These are phyloP conservation scores for Stegodyphus mimosarum DNA, from an alignment of 1,140 invertebrate genomes.

Conservation along the genomic window DNA sequence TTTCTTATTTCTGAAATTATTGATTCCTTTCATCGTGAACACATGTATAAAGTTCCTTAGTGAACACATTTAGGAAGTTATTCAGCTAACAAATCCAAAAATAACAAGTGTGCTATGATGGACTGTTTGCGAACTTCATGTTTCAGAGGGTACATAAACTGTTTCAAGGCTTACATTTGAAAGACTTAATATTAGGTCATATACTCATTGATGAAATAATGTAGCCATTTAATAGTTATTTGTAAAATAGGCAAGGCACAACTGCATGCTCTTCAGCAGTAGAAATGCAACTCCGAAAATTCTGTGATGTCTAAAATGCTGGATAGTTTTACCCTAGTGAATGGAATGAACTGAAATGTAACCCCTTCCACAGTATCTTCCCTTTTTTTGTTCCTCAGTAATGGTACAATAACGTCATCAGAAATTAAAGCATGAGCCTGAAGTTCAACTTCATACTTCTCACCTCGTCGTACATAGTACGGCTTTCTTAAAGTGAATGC, in stretches of 20 bases:
- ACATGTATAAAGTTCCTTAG: too few relatives aligned
- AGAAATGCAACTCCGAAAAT: constrained; percentile 59
- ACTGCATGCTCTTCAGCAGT: constrained; percentile 33
- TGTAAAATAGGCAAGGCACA: not conserved
- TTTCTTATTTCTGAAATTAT: too few relatives aligned
- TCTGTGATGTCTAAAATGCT: constrained; percentile 50
- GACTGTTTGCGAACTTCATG: too few relatives aligned
- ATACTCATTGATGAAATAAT: too few relatives aligned
- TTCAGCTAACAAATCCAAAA: too few relatives aligned
- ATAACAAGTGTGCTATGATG: too few relatives aligned
- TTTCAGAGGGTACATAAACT: too few relatives aligned
- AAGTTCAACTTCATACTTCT: constrained; percentile 55
- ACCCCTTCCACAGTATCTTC: constrained; percentile 54
- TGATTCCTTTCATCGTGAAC: too few relatives aligned
- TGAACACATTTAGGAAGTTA: too few relatives aligned
- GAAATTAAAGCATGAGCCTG: constrained; percentile 45
- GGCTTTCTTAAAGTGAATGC: constrained; percentile 63
- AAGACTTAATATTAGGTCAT: too few relatives aligned
- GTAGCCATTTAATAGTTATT: not conserved
- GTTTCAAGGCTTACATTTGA: too few relatives aligned
- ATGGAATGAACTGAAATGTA: constrained; percentile 58
- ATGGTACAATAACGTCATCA: constrained; percentile 54
- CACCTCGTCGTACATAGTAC: constrained; percentile 62
- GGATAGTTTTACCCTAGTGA: constrained; percentile 45
- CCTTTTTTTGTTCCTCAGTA: constrained; percentile 49